Percentiles rank a stretch among this genome's conserved stretches.
Evolutionary conservation across 2,113 vertebrate species (phyloP).

Genomic region (Brachyistius frenatus): DNA sequence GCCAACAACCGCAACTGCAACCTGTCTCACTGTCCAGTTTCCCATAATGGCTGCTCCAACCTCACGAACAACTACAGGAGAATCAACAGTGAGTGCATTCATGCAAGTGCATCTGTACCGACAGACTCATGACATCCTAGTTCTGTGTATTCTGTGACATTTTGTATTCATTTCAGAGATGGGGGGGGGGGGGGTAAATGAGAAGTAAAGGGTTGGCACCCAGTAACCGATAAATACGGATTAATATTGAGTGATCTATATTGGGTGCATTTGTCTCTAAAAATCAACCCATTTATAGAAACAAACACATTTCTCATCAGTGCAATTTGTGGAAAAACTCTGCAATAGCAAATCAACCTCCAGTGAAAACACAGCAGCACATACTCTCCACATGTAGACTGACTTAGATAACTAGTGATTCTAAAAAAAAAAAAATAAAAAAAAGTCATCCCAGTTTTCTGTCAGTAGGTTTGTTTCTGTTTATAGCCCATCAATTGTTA

Average conservation of each 20-base stretch:
- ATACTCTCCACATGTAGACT: slow-evolving; percentile 21
- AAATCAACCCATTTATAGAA: neutral
- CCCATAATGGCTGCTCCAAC: slow-evolving; percentile 91
- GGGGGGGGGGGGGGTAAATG: no score
- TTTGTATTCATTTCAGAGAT: no score
- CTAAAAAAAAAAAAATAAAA: neutral
- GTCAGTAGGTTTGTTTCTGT: slow-evolving; percentile 9
- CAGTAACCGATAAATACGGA: neutral
- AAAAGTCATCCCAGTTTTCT: neutral
- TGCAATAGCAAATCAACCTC: neutral
- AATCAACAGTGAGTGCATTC: slow-evolving; percentile 88
- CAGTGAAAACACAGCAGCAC: slow-evolving; percentile 20
- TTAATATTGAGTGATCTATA: neutral
- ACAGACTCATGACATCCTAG: no score
- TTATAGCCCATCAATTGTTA: slow-evolving; percentile 4
- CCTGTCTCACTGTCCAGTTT: slow-evolving; percentile 94
- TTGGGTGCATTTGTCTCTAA: neutral
- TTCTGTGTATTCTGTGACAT: neutral
- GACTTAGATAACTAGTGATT: neutral
- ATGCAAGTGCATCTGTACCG: no score
- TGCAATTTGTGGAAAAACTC: slow-evolving; percentile 1
- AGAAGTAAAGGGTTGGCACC: no score
- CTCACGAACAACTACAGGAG: slow-evolving; percentile 89
- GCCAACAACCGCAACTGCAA: slow-evolving; percentile 96
- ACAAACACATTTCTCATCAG: slow-evolving; percentile 8